These are phyloP conservation scores for Neocloeon triangulifer DNA, from an alignment of 1,140 invertebrate genomes.

Conservation along the genomic window DNA sequence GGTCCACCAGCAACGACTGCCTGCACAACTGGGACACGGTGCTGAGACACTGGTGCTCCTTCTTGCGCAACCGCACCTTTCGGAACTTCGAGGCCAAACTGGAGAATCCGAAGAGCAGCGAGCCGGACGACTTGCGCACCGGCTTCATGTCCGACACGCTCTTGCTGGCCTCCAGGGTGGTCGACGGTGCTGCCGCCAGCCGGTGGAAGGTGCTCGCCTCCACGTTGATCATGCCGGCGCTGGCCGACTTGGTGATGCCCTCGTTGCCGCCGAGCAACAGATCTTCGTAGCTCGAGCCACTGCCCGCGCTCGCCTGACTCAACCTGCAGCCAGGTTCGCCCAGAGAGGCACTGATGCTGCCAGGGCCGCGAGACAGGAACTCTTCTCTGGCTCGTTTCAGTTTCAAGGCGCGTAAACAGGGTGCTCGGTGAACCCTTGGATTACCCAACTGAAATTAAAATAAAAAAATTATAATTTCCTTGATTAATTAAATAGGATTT, in stretches of 20 bases:
- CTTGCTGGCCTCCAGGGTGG: constrained; percentile 15
- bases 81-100: constrained; percentile 37
- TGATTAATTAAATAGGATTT: too few relatives aligned
- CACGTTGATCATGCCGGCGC: constrained; percentile 44
- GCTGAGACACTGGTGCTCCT: constrained; percentile 23
- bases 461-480: too few relatives aligned
- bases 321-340: constrained; percentile 12
- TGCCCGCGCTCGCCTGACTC: constrained; percentile 30
- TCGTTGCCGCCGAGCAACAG: constrained; percentile 4
- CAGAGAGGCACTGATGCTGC: not conserved
- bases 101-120: constrained; percentile 26
- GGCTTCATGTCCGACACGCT: constrained; percentile 13
- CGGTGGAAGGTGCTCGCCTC: constrained; percentile 9
- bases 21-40: constrained; percentile 35
- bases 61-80: constrained; percentile 22
- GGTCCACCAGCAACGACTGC: constrained; percentile 37
- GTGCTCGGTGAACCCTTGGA: constrained; percentile 5
- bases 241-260: constrained; percentile 35
- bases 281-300: constrained; percentile 22
- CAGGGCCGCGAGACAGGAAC: constrained; percentile 20
- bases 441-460: not conserved
- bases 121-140: constrained; percentile 10
- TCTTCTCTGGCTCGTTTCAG: constrained; percentile 35
- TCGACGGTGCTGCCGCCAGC: constrained; percentile 12
- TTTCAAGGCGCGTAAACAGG: constrained; percentile 20